phyloP scores from a whole-genome alignment of 2,113 vertebrate species.

The Nerophis lumbriciformis region DNA sequence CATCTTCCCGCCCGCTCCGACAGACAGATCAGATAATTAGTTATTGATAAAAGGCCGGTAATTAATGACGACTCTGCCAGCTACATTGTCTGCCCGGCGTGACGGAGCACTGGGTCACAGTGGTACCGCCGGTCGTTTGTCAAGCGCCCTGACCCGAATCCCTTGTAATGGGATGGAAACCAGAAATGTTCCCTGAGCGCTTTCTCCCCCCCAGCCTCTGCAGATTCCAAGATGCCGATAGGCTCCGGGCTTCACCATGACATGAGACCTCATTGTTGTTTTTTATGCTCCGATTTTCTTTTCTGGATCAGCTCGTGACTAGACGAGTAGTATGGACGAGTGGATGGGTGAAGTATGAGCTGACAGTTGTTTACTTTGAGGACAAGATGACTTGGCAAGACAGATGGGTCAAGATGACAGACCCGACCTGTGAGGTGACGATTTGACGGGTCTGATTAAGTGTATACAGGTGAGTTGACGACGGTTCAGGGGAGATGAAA shows the following conservation, averaged over 20 bases:
- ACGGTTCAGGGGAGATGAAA: too few species aligned
- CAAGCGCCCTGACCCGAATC: conserved; percentile 59
- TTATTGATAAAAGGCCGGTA: conserved; percentile 71
- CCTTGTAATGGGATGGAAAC: conserved; percentile 42
- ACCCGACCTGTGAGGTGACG: neutral
- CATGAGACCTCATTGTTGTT: too few species aligned
- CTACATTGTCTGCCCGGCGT: conserved; percentile 52
- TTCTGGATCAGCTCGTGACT: too few species aligned
- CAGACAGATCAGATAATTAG: conserved; percentile 69
- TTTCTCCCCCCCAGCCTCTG: too few species aligned
- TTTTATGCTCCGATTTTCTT: too few species aligned
- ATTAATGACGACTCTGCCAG: conserved; percentile 65
- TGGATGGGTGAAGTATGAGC: too few species aligned
- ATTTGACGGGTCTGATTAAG: neutral
- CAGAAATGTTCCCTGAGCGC: neutral
- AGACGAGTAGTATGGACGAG: too few species aligned
- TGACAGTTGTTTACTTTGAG: too few species aligned
- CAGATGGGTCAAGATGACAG: too few species aligned
- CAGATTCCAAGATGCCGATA: too few species aligned
- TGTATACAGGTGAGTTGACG: neutral
- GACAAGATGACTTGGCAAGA: too few species aligned
- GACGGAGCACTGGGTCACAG: conserved; percentile 30
- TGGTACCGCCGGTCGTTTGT: conserved; percentile 49
- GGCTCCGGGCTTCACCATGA: too few species aligned
- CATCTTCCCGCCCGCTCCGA: conserved; percentile 40